Evolutionary conservation across 2,113 vertebrate genomes (phyloP), one percentile per base, ranked within the genome.

Genomic region (Grammomys dolichurus): DNA sequence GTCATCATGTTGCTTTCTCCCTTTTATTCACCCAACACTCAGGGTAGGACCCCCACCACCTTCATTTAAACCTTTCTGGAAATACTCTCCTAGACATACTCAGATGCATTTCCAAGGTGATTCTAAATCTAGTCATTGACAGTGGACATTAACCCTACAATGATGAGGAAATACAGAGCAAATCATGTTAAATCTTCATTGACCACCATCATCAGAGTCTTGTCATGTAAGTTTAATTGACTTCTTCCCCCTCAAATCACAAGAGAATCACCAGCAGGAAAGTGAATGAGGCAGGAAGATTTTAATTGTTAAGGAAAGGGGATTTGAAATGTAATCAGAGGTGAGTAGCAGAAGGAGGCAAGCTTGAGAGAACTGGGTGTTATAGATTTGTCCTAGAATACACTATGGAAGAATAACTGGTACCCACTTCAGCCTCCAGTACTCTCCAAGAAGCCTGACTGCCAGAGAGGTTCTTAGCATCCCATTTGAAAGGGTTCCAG

Each of bases 311-410:
- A 90, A 90, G 43, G 43, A 60, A 88, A 91, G 3, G 48, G 4
- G 17, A 80, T 73, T 94, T 95, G 43, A 97, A 90, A 33, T 90
- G 76, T 92, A 40, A 51, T 91, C 70, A 93, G 76, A 95, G 24
- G 28, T 81, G 67, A 85, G 22, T 33, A 90, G 0, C 69, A 70
- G 56, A 43, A 85, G 10, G 9, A 51, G 65, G 9, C 31, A 56
- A 26, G 33, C 0, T 72, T 76, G 65, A 95, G 90, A 60, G 65
- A 94, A 94, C 24, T 77, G n/a, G 22, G 4, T 91, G 28, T 86
- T 20, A 84, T 69, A 72, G 36, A 58, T 88, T 95, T 93, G 60
- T 76, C 73, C 40, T 91, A 76, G 43, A 91, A 60, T 84, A 36
- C 4, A 54, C 40, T 93, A 54, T 90, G 58, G 60, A 87, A 85